These are phyloP conservation scores for Stegastes partitus DNA, from an alignment of 2,113 vertebrate genomes.

Conservation along the genomic window DNA sequence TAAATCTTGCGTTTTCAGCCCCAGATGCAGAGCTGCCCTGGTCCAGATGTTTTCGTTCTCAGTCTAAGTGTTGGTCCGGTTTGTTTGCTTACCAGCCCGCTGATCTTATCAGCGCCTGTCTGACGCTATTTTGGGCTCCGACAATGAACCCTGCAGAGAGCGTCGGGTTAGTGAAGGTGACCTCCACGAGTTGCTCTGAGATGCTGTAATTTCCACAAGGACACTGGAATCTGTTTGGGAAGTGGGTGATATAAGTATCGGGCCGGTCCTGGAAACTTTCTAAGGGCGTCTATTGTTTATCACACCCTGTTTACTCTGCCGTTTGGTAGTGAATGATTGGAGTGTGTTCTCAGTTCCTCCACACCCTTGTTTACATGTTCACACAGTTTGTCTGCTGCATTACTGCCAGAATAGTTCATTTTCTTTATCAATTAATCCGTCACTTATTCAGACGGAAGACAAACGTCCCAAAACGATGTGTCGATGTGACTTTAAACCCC, in stretches of 20 bases:
- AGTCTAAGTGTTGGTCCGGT: neutral
- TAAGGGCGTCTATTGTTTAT: slow-evolving; percentile 69
- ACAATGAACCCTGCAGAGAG: neutral
- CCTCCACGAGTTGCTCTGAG: neutral
- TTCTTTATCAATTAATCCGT: neutral
- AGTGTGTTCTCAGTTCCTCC: slow-evolving; percentile 47
- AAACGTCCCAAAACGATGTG: too few species aligned
- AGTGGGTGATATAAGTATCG: slow-evolving; percentile 32
- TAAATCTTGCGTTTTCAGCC: too few species aligned
- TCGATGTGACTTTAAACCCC: too few species aligned
- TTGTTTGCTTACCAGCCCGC: slow-evolving; percentile 21
- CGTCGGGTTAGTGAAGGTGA: neutral
- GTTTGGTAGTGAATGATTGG: slow-evolving; percentile 46
- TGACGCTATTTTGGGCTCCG: neutral
- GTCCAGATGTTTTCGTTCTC: too few species aligned
- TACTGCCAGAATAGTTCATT: neutral
- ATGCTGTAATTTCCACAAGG: slow-evolving; percentile 3
- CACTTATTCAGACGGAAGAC: too few species aligned
- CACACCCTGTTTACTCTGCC: slow-evolving; percentile 60
- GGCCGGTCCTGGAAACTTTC: slow-evolving; percentile 53
- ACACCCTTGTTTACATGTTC: slow-evolving; percentile 65
- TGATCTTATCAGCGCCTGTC: slow-evolving; percentile 22
- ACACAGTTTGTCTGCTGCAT: neutral
- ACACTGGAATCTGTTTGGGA: slow-evolving; percentile 41
- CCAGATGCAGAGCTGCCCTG: too few species aligned